Evolutionary conservation across 2,888 invertebrate genomes (phyloP).

Genomic region (Cosmopolites sordidus): DNA sequence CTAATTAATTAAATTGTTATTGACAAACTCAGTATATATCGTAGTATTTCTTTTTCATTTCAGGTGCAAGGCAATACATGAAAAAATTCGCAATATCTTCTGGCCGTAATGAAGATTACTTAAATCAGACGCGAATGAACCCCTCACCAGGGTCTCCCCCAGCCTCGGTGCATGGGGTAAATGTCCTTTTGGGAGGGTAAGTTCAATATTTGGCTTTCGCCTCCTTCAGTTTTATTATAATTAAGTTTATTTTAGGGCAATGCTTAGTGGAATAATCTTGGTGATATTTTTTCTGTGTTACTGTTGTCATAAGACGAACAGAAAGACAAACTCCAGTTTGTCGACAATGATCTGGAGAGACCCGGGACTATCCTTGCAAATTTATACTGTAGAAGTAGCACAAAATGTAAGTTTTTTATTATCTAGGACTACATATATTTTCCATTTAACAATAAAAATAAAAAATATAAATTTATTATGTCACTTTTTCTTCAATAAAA

Average conservation of each 20-base stretch:
- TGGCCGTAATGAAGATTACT: conserved; percentile 50
- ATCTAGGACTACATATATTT: too few relatives aligned
- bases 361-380: conserved; percentile 52
- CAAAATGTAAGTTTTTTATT: conserved; percentile 43
- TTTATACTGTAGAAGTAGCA: conserved; percentile 54
- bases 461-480: too few relatives aligned
- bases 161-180: conserved; percentile 58
- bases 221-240: not conserved
- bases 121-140: conserved; percentile 46
- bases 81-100: conserved; percentile 25
- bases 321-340: conserved; percentile 46
- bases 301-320: conserved; percentile 61
- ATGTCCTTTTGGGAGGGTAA: conserved; percentile 76
- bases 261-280: conserved; percentile 72
- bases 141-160: conserved; percentile 44
- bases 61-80: conserved; percentile 27
- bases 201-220: conserved; percentile 36
- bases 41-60: too few relatives aligned
- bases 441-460: too few relatives aligned
- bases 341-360: conserved; percentile 52
- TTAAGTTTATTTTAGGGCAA: conserved; percentile 56
- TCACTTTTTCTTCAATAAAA: too few relatives aligned
- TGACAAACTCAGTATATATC: too few relatives aligned
- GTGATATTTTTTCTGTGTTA: conserved; percentile 74
- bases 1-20: too few relatives aligned